A percentile compares a stretch with the other conserved stretches of the same genome.
These are phyloP conservation scores for Synanthedon tipuliformis DNA, from an alignment of 2,888 invertebrate genomes.

Conservation along the genomic window DNA sequence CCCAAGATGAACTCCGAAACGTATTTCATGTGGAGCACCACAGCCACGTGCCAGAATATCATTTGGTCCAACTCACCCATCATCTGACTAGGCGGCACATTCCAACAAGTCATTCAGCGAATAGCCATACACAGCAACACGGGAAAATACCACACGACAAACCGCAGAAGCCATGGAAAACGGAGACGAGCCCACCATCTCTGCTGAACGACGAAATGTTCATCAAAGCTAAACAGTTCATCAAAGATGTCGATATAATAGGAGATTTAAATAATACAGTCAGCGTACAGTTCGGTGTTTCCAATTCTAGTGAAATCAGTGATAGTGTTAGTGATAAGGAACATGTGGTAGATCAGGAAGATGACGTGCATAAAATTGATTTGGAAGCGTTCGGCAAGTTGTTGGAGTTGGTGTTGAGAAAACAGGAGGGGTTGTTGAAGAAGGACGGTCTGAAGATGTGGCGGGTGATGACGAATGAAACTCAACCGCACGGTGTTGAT, in stretches of 20 bases:
- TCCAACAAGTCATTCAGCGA: conserved; percentile 33
- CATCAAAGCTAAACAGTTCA: conserved; percentile 37
- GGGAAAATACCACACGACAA: conserved; percentile 55
- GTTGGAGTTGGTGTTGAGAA: conserved; percentile 79
- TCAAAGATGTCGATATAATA: conserved; percentile 55
- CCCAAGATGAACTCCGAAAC: conserved; percentile 80
- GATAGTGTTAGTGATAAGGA: conserved; percentile 35
- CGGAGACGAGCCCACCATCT: conserved; percentile 41
- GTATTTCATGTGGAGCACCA: conserved; percentile 87
- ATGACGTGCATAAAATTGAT: conserved; percentile 74
- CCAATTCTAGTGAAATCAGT: conserved; percentile 52
- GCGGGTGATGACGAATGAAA: conserved; percentile 81
- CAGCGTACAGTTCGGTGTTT: conserved; percentile 46
- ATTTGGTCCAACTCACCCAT: conserved; percentile 82
- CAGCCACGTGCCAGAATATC: conserved; percentile 85
- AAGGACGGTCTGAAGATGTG: conserved; percentile 84
- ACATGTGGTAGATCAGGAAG: conserved; percentile 42
- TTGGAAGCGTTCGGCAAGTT: conserved; percentile 85
- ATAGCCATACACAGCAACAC: conserved; percentile 24
- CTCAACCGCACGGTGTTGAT: conserved; percentile 81
- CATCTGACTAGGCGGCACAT: conserved; percentile 61
- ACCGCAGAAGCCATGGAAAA: conserved; percentile 32
- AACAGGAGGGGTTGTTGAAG: conserved; percentile 82
- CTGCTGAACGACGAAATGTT: conserved; percentile 60
- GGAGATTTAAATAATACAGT: conserved; percentile 57